Conservation (phyloP, 2,113 vertebrate genomes). For the Myrmecophaga tridactyla region DNA sequence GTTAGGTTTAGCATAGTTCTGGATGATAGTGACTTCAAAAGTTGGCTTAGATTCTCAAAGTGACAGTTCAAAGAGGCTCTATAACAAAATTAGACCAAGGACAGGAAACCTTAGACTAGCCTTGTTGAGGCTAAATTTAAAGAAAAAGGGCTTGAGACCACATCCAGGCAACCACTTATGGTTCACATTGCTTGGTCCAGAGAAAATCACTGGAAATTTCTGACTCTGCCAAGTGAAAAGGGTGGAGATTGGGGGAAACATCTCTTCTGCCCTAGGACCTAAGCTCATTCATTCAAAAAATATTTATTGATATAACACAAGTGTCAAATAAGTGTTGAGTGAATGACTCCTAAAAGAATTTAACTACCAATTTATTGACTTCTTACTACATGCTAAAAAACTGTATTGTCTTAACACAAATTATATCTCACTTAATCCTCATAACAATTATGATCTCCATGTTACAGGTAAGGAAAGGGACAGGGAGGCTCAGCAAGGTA, state of each 20-base stretch:
- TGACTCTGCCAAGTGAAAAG: background rate
- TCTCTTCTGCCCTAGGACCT: background rate
- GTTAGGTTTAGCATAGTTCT: background rate
- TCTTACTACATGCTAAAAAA: background rate
- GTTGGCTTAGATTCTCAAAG: background rate
- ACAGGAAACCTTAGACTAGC: background rate
- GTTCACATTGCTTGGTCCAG: background rate
- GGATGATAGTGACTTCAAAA: background rate
- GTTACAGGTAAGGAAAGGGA: no score
- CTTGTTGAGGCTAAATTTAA: background rate
- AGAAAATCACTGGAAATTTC: background rate
- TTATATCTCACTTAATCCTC: background rate
- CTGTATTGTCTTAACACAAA: no score
- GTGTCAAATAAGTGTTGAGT: conserved; percentile 10
- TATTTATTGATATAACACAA: background rate
- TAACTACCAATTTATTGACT: no score
- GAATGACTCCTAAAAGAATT: background rate
- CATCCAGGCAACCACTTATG: background rate
- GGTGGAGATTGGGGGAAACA: background rate
- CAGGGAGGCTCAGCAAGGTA: background rate
- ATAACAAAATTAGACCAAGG: background rate
- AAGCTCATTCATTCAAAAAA: background rate
- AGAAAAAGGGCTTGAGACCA: background rate
- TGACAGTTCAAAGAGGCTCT: background rate
- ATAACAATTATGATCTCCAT: background rate